Conservation (phyloP, 2,888 invertebrate genomes). For the Ectobius pallidus region DNA sequence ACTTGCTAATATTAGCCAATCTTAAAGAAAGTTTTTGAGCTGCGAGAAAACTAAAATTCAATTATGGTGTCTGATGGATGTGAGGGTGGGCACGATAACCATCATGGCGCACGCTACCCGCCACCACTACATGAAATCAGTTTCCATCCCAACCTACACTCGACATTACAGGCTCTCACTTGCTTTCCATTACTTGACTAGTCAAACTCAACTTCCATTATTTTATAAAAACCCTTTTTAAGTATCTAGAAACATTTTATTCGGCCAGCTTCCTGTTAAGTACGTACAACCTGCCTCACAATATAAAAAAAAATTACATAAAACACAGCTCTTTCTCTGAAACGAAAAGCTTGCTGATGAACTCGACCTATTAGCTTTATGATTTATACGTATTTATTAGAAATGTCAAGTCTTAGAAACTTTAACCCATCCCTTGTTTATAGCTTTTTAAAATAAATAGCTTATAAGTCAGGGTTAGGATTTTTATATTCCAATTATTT, state of each 20-base stretch:
- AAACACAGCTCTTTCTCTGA: too few relatives aligned
- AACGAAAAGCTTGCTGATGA: too few relatives aligned
- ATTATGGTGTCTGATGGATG: constrained; percentile 23
- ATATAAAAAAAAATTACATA: too few relatives aligned
- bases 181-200: background rate
- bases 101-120: constrained; percentile 25
- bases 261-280: background rate
- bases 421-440: too few relatives aligned
- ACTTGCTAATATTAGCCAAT: background rate
- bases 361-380: too few relatives aligned
- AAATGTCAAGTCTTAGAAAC: too few relatives aligned
- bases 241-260: background rate
- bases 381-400: too few relatives aligned
- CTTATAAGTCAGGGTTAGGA: too few relatives aligned
- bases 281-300: too few relatives aligned
- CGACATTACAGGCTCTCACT: background rate
- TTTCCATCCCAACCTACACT: background rate
- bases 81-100: constrained; percentile 11
- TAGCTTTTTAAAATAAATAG: too few relatives aligned
- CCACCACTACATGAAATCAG: constrained; percentile 13
- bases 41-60: constrained; percentile 23
- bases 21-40: background rate
- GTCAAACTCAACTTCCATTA: background rate
- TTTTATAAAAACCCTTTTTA: background rate
- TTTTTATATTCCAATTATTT: too few relatives aligned